phyloP scores from a whole-genome alignment of 2,113 vertebrate genomes.

The Psammodynastes pulverulentus region DNA sequence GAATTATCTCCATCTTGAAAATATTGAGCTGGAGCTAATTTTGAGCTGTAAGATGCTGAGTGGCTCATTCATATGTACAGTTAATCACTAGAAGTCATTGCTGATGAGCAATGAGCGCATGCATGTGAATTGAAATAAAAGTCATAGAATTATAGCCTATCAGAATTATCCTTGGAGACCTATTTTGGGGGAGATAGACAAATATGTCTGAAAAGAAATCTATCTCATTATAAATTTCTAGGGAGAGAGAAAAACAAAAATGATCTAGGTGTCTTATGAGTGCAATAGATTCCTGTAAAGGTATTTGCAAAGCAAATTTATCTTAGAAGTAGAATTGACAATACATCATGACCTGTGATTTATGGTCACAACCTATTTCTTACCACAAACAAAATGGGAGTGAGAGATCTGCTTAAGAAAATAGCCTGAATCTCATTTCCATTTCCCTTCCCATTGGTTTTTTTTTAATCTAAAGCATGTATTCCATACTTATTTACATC shows the following conservation, averaged over 20 bases:
- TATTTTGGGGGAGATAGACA: background rate
- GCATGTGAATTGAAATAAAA: background rate
- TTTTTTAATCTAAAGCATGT: slow-evolving; percentile 39
- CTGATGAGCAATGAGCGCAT: background rate
- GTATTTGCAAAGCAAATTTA: slow-evolving; percentile 71
- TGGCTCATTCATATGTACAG: background rate
- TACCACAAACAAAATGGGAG: slow-evolving; percentile 59
- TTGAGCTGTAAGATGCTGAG: background rate
- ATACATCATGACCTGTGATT: slow-evolving; percentile 52
- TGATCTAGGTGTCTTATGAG: slow-evolving; percentile 31
- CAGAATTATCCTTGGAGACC: background rate
- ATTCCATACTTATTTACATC: slow-evolving; percentile 58
- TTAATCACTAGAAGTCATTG: background rate
- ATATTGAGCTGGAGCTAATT: background rate
- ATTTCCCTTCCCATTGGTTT: slow-evolving; percentile 40
- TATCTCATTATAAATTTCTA: slow-evolving; percentile 35
- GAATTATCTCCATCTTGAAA: background rate
- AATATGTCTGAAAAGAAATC: slow-evolving; percentile 45
- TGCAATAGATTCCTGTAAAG: slow-evolving; percentile 59
- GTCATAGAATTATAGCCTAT: slow-evolving; percentile 9
- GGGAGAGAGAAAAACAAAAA: background rate
- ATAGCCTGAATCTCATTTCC: slow-evolving; percentile 59
- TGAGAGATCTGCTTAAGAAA: slow-evolving; percentile 65
- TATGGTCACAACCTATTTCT: slow-evolving; percentile 65
- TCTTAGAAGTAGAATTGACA: slow-evolving; percentile 54